These are phyloP conservation scores for Cryptosula pallasiana DNA, from an alignment of 2,888 invertebrate genomes.

Conservation along the genomic window DNA sequence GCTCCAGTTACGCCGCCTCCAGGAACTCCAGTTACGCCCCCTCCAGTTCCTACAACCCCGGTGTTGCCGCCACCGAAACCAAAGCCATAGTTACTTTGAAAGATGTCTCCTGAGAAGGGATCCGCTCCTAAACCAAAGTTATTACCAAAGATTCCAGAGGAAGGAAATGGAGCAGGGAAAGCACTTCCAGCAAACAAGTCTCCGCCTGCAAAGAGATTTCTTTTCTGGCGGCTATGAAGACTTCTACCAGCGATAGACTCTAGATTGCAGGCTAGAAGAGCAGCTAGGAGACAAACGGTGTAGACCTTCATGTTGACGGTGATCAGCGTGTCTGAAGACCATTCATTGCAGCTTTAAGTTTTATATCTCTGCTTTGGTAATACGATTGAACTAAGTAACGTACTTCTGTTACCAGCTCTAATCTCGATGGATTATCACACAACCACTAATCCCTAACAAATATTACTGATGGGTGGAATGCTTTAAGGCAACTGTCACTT, in stretches of 20 bases:
- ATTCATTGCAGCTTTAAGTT: too few relatives aligned
- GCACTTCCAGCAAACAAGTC: neutral
- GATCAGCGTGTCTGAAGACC: neutral
- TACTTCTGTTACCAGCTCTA: too few relatives aligned
- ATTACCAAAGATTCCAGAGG: neutral
- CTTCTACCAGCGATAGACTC: too few relatives aligned
- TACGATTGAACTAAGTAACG: too few relatives aligned
- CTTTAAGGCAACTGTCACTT: too few relatives aligned
- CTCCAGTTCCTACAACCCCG: neutral
- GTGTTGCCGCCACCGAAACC: neutral
- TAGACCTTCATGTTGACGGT: neutral
- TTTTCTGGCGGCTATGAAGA: neutral
- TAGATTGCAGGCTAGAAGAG: neutral
- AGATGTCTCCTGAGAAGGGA: neutral
- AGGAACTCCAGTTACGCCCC: neutral
- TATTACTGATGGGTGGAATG: too few relatives aligned
- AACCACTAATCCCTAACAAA: too few relatives aligned
- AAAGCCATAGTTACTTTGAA: neutral
- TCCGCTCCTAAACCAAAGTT: neutral
- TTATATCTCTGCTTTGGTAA: too few relatives aligned
- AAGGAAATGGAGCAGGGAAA: neutral
- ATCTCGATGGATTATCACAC: too few relatives aligned
- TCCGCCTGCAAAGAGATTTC: neutral
- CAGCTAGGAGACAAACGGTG: neutral
- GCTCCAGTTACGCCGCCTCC: neutral